These are phyloP conservation scores for Ameiurus melas DNA, from an alignment of 2,113 vertebrate genomes.

Conservation along the genomic window DNA sequence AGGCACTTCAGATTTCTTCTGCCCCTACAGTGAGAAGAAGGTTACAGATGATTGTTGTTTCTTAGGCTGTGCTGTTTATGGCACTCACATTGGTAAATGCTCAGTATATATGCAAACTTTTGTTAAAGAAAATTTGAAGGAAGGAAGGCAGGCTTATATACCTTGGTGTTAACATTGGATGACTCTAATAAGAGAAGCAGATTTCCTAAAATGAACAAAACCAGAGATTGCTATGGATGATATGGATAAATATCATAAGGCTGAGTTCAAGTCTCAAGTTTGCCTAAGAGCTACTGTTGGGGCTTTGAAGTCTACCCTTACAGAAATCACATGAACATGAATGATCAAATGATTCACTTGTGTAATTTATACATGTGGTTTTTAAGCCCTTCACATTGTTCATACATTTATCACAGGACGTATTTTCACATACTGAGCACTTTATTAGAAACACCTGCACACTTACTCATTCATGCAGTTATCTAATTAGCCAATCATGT, in stretches of 20 bases:
- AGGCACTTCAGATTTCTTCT: neutral
- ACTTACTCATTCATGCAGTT: neutral
- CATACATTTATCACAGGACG: neutral
- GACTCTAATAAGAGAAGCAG: neutral
- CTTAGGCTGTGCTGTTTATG: neutral
- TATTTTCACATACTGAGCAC: neutral
- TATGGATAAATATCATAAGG: neutral
- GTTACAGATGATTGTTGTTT: constrained; percentile 22
- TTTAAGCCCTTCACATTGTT: neutral
- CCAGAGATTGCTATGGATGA: neutral
- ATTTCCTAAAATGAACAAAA: neutral
- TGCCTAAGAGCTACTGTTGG: too few species aligned
- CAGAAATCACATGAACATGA: neutral
- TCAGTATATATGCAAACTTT: neutral
- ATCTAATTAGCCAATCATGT: neutral
- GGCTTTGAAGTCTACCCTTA: neutral
- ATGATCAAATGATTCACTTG: neutral
- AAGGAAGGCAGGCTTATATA: neutral
- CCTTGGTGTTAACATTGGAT: neutral
- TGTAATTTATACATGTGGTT: neutral
- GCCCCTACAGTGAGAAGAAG: neutral
- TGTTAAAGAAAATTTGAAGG: neutral
- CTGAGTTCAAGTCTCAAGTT: neutral
- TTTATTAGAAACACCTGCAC: neutral
- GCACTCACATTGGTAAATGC: neutral